A percentile compares a stretch with the other conserved stretches of the same genome.
These are phyloP conservation scores for Oenanthe melanoleuca DNA, from an alignment of 2,113 vertebrate genomes.

Conservation along the genomic window DNA sequence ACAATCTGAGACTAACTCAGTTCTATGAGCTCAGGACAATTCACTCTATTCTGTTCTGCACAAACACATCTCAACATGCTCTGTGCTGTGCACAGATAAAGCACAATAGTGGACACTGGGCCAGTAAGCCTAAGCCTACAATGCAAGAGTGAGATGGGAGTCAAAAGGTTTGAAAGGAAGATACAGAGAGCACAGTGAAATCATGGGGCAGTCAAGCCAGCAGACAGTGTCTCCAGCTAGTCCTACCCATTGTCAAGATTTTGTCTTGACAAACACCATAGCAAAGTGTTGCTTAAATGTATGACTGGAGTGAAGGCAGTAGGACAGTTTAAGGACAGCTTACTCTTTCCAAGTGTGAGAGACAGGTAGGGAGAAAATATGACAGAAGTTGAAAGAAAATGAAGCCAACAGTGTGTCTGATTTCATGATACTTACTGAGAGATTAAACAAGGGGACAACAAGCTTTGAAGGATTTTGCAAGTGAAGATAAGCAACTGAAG, in stretches of 20 bases:
- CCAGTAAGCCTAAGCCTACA: background rate
- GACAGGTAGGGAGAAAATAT: background rate
- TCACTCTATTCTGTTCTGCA: background rate
- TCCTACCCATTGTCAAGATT: background rate
- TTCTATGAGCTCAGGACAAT: background rate
- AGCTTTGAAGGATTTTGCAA: conserved; percentile 3
- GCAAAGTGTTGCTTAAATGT: background rate
- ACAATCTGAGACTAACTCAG: background rate
- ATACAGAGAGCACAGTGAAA: background rate
- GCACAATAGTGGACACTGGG: background rate
- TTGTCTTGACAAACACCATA: background rate
- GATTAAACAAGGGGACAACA: background rate
- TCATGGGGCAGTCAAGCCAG: background rate
- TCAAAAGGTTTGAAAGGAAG: background rate
- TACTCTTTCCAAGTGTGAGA: background rate
- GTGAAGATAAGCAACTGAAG: background rate
- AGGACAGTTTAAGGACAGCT: background rate
- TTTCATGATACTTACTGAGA: background rate
- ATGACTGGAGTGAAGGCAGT: background rate
- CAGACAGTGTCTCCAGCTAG: background rate
- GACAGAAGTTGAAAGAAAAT: background rate
- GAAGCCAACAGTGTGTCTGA: background rate
- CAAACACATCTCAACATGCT: background rate
- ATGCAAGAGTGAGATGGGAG: background rate
- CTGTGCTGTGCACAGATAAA: background rate